phyloP scores from a whole-genome alignment of 2,797 vertebrate species.

The Hyperoplus lanceolatus region DNA sequence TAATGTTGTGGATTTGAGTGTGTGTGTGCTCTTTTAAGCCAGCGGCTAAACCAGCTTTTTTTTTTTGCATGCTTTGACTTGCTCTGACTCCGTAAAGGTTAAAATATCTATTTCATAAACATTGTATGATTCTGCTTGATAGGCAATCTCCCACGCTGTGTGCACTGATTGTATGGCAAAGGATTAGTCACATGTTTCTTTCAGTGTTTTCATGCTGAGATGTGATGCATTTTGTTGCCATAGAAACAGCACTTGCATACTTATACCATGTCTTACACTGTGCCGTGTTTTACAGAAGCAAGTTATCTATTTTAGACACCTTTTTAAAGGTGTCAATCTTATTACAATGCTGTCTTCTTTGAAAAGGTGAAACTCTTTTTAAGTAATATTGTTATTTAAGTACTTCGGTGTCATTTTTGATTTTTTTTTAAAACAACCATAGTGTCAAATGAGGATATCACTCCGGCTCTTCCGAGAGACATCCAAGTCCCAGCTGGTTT shows the following conservation, averaged over 20 bases:
- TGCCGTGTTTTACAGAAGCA: background rate
- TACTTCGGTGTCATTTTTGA: background rate
- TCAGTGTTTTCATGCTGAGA: background rate
- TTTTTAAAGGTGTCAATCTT: background rate
- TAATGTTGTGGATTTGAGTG: slow-evolving; percentile 18
- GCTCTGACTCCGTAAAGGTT: background rate
- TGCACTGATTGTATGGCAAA: background rate
- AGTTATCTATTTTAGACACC: background rate
- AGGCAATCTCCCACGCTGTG: background rate
- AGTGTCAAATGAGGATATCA: slow-evolving; percentile 9
- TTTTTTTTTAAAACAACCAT: slow-evolving; percentile 18
- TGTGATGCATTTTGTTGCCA: slow-evolving; percentile 32
- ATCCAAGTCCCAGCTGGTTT: slow-evolving; percentile 17
- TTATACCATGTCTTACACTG: background rate
- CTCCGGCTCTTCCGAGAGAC: background rate
- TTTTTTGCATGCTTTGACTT: background rate
- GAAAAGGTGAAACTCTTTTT: background rate
- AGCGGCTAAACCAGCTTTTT: no score
- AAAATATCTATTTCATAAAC: background rate
- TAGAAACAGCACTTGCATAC: slow-evolving; percentile 30
- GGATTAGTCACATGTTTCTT: background rate
- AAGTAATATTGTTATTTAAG: slow-evolving; percentile 11
- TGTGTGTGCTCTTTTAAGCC: background rate
- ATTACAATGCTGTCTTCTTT: background rate
- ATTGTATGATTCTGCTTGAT: slow-evolving; percentile 1